These are phyloP conservation scores for Telenomus remus DNA, from an alignment of 1,140 invertebrate genomes.

Conservation along the genomic window DNA sequence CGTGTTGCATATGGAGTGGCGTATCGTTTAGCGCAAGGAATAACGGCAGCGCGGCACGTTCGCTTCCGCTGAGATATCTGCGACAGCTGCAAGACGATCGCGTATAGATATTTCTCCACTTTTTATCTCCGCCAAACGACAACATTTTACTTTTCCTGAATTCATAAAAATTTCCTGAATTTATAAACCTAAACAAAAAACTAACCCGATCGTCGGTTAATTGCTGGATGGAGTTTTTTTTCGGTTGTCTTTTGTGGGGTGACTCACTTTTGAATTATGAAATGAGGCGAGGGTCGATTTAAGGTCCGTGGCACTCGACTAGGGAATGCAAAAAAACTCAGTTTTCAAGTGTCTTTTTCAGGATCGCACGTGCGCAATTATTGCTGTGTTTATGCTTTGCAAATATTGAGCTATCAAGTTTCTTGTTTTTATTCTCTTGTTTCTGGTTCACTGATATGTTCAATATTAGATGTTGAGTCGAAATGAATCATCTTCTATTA, in stretches of 20 bases:
- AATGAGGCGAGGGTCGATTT: background rate
- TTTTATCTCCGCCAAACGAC: conserved; percentile 20
- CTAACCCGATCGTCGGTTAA: too few relatives aligned
- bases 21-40: conserved; percentile 53
- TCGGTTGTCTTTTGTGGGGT: too few relatives aligned
- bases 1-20: conserved; percentile 50
- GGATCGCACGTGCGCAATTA: conserved; percentile 2
- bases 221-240: too few relatives aligned
- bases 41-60: conserved; percentile 60
- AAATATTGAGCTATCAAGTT: conserved; percentile 21
- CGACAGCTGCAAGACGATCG: conserved; percentile 69
- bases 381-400: conserved; percentile 30
- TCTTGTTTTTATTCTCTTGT: conserved; percentile 33
- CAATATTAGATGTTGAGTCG: background rate
- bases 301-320: background rate
- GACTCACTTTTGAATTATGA: background rate
- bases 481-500: background rate
- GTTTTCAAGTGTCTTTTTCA: conserved; percentile 26
- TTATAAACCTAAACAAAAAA: too few relatives aligned
- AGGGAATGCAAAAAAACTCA: conserved; percentile 7
- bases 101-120: conserved; percentile 37
- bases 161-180: too few relatives aligned
- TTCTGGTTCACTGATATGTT: conserved; percentile 24
- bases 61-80: conserved; percentile 57
- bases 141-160: conserved; percentile 1